A percentile compares a stretch with the other conserved stretches of the same genome.
Conservation (phyloP, 2,797 vertebrate genomes). For the Florisuga fusca region DNA sequence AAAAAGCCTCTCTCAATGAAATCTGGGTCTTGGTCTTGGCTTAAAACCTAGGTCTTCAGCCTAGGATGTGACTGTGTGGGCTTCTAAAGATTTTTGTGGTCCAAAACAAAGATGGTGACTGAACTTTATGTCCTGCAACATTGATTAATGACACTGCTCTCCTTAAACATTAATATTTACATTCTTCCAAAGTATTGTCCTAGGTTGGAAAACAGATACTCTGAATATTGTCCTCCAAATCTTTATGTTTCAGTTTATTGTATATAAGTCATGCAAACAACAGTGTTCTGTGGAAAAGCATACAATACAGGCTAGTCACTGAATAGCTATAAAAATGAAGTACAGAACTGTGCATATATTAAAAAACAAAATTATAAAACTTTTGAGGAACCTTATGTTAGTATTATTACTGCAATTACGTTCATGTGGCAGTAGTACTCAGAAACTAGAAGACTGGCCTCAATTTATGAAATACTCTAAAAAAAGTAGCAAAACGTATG, state of each 20-base stretch:
- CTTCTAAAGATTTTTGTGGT: not conserved
- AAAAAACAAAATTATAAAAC: not conserved
- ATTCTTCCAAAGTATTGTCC: not conserved
- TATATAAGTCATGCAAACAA: not conserved
- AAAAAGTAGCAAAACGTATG: not conserved
- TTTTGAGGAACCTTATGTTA: not conserved
- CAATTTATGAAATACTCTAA: not conserved
- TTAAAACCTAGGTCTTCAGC: not conserved
- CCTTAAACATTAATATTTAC: not conserved
- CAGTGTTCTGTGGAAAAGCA: not conserved
- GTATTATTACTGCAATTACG: not conserved
- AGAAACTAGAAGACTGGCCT: not conserved
- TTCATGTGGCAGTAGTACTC: not conserved
- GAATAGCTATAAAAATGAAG: not conserved
- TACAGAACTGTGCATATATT: not conserved
- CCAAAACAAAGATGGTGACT: not conserved
- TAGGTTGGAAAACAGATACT: not conserved
- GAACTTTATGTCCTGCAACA: not conserved
- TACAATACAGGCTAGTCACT: not conserved
- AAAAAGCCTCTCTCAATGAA: not conserved
- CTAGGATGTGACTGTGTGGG: not conserved
- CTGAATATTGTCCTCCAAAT: not conserved
- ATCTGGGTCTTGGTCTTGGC: accelerated
- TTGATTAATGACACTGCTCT: not conserved
- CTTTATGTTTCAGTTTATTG: not conserved